Percentiles rank a stretch among this genome's conserved stretches.
Conservation (phyloP, 2,888 invertebrate species). For the Apocheima hispidaria region DNA sequence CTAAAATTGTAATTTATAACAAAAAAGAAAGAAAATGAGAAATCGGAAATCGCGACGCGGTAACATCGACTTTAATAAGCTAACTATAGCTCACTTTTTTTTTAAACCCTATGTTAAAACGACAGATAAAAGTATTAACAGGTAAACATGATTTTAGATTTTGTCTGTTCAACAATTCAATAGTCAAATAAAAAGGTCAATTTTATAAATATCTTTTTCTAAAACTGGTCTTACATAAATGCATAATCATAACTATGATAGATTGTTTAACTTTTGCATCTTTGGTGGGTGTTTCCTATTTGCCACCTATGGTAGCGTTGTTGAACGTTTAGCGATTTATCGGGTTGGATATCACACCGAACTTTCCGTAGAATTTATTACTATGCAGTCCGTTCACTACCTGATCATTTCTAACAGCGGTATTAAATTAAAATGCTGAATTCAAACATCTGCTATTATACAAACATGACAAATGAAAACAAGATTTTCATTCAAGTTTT, state of each 20-base stretch:
- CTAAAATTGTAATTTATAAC: conserved; percentile 26
- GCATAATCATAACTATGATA: conserved; percentile 2
- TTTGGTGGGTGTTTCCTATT: conserved; percentile 41
- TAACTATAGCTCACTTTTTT: conserved; percentile 5
- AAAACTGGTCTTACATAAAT: conserved; percentile 8
- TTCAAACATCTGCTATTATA: too few relatives aligned
- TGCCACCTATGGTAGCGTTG: conserved; percentile 41
- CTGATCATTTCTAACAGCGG: too few relatives aligned
- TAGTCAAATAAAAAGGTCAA: neutral
- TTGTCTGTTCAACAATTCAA: conserved; percentile 24
- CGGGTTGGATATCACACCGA: neutral
- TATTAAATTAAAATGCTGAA: too few relatives aligned
- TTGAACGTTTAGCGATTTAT: neutral
- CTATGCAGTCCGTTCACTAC: too few relatives aligned
- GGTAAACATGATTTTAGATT: conserved; percentile 20
- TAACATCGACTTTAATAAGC: conserved; percentile 34
- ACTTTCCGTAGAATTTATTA: neutral
- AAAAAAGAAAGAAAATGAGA: conserved; percentile 29
- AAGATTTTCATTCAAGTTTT: too few relatives aligned
- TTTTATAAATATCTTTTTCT: neutral
- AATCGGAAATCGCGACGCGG: conserved; percentile 27
- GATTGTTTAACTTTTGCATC: conserved; percentile 10
- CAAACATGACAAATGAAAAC: too few relatives aligned
- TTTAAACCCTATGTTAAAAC: neutral
- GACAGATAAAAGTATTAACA: conserved; percentile 1